Base-by-base conservation (phyloP, 2,888 invertebrate species). In the Aethes cnicana region DNA sequence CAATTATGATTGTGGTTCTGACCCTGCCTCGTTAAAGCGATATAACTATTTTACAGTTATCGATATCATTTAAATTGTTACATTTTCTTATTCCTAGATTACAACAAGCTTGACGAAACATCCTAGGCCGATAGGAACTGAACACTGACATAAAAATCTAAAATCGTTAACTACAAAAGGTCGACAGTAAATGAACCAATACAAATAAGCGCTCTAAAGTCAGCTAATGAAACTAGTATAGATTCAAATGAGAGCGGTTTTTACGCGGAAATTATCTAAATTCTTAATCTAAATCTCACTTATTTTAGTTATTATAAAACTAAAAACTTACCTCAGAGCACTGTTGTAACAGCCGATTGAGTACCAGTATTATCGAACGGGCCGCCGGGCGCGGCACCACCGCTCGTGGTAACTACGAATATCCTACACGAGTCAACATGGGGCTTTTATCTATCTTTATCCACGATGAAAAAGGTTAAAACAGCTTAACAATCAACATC, bases 1-100 rank as follows among this genome's bases (percentile, higher is more conserved):
- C 67, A 73, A 74, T 77, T 75, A 75, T 77, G 83, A 81, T 83
- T 81, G 79, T 84, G 81, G 78, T 84, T 80, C 74, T 78, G 84
- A 88, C 88, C 88, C 88, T 89, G 88, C 87, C 80, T 87, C 83
- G 84, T 86, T 85, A 78, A 87, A 87, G 87, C 86, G 75, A 84
- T 85, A 82, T 69, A 77, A 71, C 76, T 82, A 82, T 77, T 73
- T 69, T 76, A 72, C 77, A 74, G 69, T 73, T 80, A 81, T 61
- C 70, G 69, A 79, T 80, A 81, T 76, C 61, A 65, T 61, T 70
- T 72, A 66, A 72, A 75, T 76, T 73, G 68, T 74, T 80, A 77
- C 69, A 64, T 58, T 59, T 58, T 53, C 69, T 67, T 73, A 72
- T 52, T 25, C 46, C 62, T 72, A 75, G 44, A 60, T 79, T 85